A percentile compares a stretch with the other conserved stretches of the same genome.
phyloP scores from a whole-genome alignment of 2,113 vertebrate species.

The human region DNA sequence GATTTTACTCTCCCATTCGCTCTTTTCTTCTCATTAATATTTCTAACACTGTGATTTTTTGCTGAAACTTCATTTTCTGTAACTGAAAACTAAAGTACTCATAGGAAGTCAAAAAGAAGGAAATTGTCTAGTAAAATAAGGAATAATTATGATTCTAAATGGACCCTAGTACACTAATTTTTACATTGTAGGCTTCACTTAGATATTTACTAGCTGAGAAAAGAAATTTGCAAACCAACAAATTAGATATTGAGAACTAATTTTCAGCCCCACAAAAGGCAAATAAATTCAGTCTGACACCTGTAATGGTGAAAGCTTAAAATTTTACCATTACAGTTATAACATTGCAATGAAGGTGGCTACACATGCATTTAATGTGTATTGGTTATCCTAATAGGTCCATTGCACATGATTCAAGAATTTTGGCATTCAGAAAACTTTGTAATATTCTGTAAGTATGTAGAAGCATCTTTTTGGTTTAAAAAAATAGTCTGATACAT shows the following conservation, averaged over 20 bases:
- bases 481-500: background rate
- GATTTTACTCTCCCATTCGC: background rate
- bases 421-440: conserved; percentile 31
- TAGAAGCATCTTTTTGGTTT: background rate
- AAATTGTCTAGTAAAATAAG: background rate
- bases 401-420: background rate
- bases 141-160: background rate
- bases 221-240: conserved; percentile 25
- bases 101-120: background rate
- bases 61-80: background rate
- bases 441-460: background rate
- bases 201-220: background rate
- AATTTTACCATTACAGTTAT: background rate
- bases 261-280: background rate
- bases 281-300: background rate
- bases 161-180: background rate
- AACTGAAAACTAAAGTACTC: background rate
- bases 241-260: background rate
- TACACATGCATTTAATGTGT: background rate
- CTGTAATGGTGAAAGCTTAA: background rate
- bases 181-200: background rate
- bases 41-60: conserved; percentile 11
- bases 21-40: background rate
- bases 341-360: background rate
- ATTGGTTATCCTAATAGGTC: background rate